Percentiles rank a stretch among this genome's conserved stretches.
phyloP scores from a whole-genome alignment of 2,113 vertebrate species.

The Nettapus auritus region DNA sequence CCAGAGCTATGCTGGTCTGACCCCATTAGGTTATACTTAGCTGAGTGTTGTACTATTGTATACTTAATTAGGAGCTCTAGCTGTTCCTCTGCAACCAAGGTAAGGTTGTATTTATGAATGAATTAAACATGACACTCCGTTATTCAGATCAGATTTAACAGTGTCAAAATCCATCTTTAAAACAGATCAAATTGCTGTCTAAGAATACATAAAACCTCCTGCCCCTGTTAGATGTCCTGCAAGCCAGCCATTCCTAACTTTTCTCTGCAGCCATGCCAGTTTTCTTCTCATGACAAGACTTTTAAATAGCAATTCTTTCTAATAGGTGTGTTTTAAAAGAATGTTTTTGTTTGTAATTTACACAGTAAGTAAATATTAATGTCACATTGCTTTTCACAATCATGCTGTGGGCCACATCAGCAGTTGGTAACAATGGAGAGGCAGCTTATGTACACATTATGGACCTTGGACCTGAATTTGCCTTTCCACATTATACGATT shows the following conservation, averaged over 20 bases:
- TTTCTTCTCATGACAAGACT: neutral
- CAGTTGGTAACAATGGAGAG: neutral
- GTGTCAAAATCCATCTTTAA: slow-evolving; percentile 47
- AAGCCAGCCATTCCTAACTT: neutral
- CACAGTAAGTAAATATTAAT: slow-evolving; percentile 23
- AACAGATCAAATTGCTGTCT: slow-evolving; percentile 46
- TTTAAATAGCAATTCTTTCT: neutral
- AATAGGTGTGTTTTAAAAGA: neutral
- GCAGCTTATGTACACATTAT: neutral
- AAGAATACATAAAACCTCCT: slow-evolving; percentile 16
- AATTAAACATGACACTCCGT: slow-evolving; percentile 68
- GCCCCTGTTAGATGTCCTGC: neutral
- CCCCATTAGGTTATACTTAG: slow-evolving; percentile 68
- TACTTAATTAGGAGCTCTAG: slow-evolving; percentile 47
- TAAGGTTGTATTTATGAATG: slow-evolving; percentile 63
- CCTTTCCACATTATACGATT: neutral
- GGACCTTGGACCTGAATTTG: neutral
- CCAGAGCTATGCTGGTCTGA: slow-evolving; percentile 55
- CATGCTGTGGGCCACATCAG: neutral
- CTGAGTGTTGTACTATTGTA: slow-evolving; percentile 47
- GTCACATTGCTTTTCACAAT: neutral
- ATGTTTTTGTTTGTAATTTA: slow-evolving; percentile 14
- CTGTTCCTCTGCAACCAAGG: slow-evolving; percentile 37
- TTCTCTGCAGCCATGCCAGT: neutral
- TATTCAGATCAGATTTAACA: slow-evolving; percentile 61